phyloP scores from a whole-genome alignment of 2,113 vertebrate genomes.

The Microtus ochrogaster region DNA sequence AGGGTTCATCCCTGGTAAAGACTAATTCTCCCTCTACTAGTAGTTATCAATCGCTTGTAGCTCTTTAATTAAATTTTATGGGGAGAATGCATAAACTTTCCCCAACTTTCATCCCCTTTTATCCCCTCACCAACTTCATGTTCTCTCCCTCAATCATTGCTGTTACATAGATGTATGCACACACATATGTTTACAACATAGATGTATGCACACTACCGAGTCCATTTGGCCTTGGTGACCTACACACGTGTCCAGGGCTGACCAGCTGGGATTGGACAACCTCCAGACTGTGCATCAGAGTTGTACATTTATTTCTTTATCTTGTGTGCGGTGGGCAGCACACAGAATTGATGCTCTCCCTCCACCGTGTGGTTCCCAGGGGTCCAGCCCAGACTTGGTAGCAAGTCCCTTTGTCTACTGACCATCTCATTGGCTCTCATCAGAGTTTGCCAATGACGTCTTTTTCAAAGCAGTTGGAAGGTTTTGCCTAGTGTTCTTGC shows the following conservation, averaged over 20 bases:
- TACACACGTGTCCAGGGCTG: neutral
- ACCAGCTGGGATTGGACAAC: neutral
- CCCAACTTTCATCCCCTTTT: rapidly evolving
- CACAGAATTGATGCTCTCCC: neutral
- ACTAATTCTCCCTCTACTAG: neutral
- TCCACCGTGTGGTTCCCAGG: neutral
- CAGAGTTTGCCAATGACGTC: neutral
- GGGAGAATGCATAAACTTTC: neutral
- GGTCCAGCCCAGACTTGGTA: neutral
- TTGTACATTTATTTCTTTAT: neutral
- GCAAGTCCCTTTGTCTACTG: neutral
- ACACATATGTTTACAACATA: too few relatives aligned
- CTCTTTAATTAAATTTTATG: neutral
- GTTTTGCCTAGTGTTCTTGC: neutral
- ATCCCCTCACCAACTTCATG: neutral
- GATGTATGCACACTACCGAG: neutral
- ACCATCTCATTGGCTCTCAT: neutral
- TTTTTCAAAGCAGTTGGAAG: neutral
- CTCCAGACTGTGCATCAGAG: neutral
- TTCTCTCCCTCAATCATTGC: neutral
- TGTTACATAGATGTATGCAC: neutral
- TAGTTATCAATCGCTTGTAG: neutral
- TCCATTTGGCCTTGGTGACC: neutral
- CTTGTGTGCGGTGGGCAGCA: neutral
- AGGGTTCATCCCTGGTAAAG: neutral